Evolutionary conservation across 2,888 invertebrate species (phyloP), one percentile per base, ranked within the genome.

Genomic region (Diogma glabrata): DNA sequence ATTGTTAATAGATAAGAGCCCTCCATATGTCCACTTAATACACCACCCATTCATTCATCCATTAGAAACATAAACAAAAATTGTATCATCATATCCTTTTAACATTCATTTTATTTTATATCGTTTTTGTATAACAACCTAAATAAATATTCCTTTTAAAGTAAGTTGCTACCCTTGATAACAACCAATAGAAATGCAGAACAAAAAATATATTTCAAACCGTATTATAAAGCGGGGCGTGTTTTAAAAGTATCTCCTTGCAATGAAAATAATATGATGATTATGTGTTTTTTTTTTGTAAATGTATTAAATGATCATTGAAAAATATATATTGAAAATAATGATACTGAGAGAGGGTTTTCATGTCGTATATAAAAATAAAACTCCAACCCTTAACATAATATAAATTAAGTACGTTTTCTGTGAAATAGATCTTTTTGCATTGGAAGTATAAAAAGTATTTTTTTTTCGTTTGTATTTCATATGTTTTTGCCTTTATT

Each of bases 1-100:
- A 43, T n/a, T n/a, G n/a, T n/a, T n/a, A n/a, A n/a, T n/a, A 43
- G 43, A 43, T 43, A 43, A 43, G 43, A 43, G 43, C 43, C 43
- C 43, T 43, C 43, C n/a, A n/a, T n/a, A n/a, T n/a, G n/a, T 43
- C 43, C 23, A 43, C 43, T 22, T 43, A 22, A 22, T 23, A 22
- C 22, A 22, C 43, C 43, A 43, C 43, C 23, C 23, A 23, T 43
- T 14, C 43, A 43, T 23, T 23, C 43, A 43, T 43, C 43, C 43
- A 43, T 22, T 22, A 43, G 14, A n/a, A 22, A 19, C 22, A 40
- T 40, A 40, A 19, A 40, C 40, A 43, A 28, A 3, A 20, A 43
- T 43, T 22, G 14, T 33, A 43, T 43, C 43, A 20, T 43, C 23
- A 22, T 43, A n/a, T n/a, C n/a, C n/a, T n/a, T n/a, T n/a, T 12